Evolutionary conservation across 2,797 vertebrate genomes (phyloP).

Genomic region (Lutjanus campechanus): DNA sequence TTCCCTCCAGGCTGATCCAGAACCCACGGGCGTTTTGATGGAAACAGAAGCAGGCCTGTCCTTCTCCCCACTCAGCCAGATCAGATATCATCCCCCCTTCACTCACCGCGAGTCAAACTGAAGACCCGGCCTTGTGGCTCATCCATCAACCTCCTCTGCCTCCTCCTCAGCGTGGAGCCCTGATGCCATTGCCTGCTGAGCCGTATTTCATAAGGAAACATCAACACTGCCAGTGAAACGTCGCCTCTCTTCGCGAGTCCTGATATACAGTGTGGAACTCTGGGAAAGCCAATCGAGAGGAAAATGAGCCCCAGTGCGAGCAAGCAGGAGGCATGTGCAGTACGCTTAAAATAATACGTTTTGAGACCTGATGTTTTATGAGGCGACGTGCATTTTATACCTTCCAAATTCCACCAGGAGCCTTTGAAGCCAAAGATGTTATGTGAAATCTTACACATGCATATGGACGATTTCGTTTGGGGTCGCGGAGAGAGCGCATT

Average conservation of each 20-base stretch:
- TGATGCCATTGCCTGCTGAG: slow-evolving; percentile 55
- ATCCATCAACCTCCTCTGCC: slow-evolving; percentile 51
- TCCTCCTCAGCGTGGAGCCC: slow-evolving; percentile 40
- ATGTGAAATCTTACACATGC: neutral
- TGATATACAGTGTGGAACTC: slow-evolving; percentile 34
- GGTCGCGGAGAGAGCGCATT: slow-evolving; percentile 5
- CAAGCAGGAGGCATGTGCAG: slow-evolving; percentile 23
- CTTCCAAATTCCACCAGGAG: slow-evolving; percentile 6
- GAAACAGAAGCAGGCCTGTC: slow-evolving; percentile 65
- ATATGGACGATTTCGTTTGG: slow-evolving; percentile 10
- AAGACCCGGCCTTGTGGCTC: slow-evolving; percentile 53
- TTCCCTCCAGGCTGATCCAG: slow-evolving; percentile 7
- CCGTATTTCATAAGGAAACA: slow-evolving; percentile 60
- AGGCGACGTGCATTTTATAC: slow-evolving; percentile 13
- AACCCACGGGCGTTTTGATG: slow-evolving; percentile 34
- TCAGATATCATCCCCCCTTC: slow-evolving; percentile 43
- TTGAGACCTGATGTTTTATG: slow-evolving; percentile 36
- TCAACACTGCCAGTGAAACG: slow-evolving; percentile 56
- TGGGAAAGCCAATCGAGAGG: slow-evolving; percentile 34
- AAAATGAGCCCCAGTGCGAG: slow-evolving; percentile 23
- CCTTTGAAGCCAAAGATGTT: slow-evolving; percentile 13
- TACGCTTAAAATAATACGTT: slow-evolving; percentile 44
- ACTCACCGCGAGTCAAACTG: slow-evolving; percentile 35
- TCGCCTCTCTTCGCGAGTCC: slow-evolving; percentile 29
- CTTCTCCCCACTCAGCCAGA: slow-evolving; percentile 41